Conservation (phyloP, 2,888 invertebrate species). For the Hypomecis atomaria region DNA sequence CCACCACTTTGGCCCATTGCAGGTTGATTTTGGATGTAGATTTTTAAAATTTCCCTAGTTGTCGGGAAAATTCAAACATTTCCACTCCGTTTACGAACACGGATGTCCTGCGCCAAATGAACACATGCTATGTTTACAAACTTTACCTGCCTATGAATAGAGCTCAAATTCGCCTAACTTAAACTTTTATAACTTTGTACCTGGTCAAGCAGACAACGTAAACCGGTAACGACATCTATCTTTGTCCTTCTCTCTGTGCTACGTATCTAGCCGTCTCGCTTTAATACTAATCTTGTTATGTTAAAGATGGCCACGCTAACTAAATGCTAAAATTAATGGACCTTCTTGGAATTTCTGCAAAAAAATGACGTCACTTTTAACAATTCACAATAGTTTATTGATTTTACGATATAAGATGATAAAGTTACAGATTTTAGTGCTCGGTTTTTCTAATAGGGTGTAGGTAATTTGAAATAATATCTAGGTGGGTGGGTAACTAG, state of each 20-base stretch:
- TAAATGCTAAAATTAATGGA: neutral
- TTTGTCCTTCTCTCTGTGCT: neutral
- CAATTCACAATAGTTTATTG: no score
- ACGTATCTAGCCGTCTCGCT: slow-evolving; percentile 5
- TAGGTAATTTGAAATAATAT: no score
- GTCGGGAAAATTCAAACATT: neutral
- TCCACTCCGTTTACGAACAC: neutral
- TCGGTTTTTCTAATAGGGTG: no score
- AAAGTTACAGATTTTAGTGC: no score
- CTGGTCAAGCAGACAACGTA: neutral
- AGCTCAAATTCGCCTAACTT: neutral
- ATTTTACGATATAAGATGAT: no score
- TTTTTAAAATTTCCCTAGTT: neutral
- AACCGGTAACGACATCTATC: slow-evolving; percentile 14
- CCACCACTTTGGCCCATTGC: no score
- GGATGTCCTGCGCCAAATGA: slow-evolving; percentile 14
- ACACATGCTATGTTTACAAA: neutral
- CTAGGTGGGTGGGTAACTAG: no score
- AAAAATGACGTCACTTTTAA: no score
- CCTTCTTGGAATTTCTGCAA: slow-evolving; percentile 4
- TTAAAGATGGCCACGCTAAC: neutral
- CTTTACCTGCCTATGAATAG: neutral
- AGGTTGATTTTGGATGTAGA: no score
- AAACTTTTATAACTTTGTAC: neutral
- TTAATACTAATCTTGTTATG: neutral